Evolutionary conservation across 1,140 invertebrate genomes (phyloP).

Genomic region (Trinorchestia longiramus): DNA sequence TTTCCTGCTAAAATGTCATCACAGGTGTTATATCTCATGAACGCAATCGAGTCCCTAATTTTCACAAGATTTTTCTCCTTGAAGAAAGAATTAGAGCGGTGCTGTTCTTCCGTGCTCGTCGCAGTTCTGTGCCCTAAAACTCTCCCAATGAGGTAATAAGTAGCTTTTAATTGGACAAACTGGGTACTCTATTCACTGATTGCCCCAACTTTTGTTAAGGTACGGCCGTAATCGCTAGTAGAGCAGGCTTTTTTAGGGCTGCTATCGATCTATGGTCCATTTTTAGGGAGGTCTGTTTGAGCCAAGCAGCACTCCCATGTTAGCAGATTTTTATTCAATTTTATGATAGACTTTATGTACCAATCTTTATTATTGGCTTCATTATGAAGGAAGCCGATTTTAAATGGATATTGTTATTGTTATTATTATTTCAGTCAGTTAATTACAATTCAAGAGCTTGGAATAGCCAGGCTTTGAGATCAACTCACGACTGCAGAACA

Average conservation of each 20-base stretch:
- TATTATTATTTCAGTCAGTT: neutral
- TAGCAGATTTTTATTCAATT: neutral
- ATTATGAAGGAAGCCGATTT: no score
- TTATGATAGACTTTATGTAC: neutral
- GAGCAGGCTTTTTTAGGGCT: neutral
- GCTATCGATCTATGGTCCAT: neutral
- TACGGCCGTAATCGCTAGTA: slow-evolving; percentile 38
- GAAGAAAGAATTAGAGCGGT: neutral
- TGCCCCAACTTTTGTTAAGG: slow-evolving; percentile 43
- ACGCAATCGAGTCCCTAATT: neutral
- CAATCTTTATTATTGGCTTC: neutral
- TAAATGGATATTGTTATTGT: neutral
- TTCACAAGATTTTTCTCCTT: neutral
- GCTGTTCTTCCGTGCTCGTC: slow-evolving; percentile 11
- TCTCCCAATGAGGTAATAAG: slow-evolving; percentile 41
- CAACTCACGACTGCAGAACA: neutral
- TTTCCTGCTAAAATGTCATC: neutral
- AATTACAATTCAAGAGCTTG: no score
- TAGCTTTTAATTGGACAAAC: slow-evolving; percentile 47
- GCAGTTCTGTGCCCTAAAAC: slow-evolving; percentile 11
- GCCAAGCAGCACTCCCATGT: neutral
- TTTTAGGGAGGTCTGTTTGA: neutral
- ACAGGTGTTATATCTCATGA: neutral
- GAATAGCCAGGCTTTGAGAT: no score
- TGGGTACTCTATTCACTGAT: slow-evolving; percentile 47